phyloP scores from a whole-genome alignment of 2,113 vertebrate species.

The Pelodiscus sinensis region DNA sequence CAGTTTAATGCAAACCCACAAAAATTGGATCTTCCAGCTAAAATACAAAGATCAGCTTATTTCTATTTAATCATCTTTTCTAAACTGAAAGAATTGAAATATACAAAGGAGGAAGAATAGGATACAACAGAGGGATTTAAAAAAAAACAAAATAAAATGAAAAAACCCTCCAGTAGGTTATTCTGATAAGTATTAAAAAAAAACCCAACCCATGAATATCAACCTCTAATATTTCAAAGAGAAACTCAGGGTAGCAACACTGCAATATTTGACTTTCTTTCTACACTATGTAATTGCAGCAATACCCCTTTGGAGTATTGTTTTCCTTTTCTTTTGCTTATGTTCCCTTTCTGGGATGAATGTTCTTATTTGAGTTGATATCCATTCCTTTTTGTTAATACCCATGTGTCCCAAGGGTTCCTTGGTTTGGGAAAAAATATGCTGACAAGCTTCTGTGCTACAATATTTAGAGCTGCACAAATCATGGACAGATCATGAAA shows the following conservation, averaged over 20 bases:
- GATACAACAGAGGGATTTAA: neutral
- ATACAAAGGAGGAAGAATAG: neutral
- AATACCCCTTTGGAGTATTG: neutral
- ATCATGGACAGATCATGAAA: neutral
- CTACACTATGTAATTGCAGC: neutral
- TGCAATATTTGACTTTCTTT: neutral
- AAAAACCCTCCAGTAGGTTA: neutral
- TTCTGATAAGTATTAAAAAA: neutral
- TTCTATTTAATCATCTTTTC: neutral
- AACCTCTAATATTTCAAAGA: neutral
- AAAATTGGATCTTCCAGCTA: neutral
- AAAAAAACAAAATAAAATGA: neutral
- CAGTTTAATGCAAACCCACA: neutral
- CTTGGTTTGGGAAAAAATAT: neutral
- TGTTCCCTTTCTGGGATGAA: neutral
- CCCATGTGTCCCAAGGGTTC: slow-evolving; percentile 4
- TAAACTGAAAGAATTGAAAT: neutral
- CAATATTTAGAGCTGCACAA: slow-evolving; percentile 35
- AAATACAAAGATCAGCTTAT: neutral
- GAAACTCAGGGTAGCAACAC: neutral
- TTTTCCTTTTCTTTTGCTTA: neutral
- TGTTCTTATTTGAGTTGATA: slow-evolving; percentile 4
- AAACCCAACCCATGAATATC: neutral
- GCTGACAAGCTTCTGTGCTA: neutral
- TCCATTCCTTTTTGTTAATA: slow-evolving; percentile 12